phyloP scores from a whole-genome alignment of 1,140 invertebrate species.

The Scaptomyza montana region DNA sequence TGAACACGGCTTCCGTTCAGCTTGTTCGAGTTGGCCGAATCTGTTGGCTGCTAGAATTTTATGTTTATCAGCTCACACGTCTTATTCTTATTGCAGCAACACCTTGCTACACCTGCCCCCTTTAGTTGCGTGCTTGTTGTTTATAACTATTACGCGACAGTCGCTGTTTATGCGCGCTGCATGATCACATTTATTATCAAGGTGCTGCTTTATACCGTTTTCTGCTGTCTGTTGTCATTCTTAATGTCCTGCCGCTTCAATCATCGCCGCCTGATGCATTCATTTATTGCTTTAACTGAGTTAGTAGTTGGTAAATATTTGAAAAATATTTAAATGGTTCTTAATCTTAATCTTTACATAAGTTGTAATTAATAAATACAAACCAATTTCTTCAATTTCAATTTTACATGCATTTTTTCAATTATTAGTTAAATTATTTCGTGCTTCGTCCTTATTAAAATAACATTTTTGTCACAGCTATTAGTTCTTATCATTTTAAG shows the following conservation, averaged over 20 bases:
- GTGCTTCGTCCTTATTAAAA: too few relatives aligned
- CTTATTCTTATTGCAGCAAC: conserved; percentile 56
- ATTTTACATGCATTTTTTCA: too few relatives aligned
- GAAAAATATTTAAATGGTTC: too few relatives aligned
- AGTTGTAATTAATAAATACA: too few relatives aligned
- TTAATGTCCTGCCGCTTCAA: neutral
- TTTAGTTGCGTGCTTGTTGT: conserved; percentile 20
- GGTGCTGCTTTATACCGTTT: conserved; percentile 12
- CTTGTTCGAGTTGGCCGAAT: neutral
- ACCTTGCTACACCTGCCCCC: conserved; percentile 19
- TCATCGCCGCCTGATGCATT: conserved; percentile 1
- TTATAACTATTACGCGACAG: conserved; percentile 40
- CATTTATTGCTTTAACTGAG: neutral
- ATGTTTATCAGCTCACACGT: conserved; percentile 75
- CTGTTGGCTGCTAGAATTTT: conserved; percentile 27
- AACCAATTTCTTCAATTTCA: too few relatives aligned
- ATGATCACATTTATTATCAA: conserved; percentile 69
- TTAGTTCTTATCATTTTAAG: too few relatives aligned
- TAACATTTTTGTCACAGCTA: too few relatives aligned
- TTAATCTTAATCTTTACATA: too few relatives aligned
- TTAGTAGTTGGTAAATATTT: too few relatives aligned
- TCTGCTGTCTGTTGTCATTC: conserved; percentile 6
- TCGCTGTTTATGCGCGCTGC: conserved; percentile 71
- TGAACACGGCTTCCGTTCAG: too few relatives aligned
- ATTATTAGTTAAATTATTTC: too few relatives aligned